A percentile compares a stretch with the other conserved stretches of the same genome.
Evolutionary conservation across 2,113 vertebrate genomes (phyloP).

Genomic region (Centropristis striata): DNA sequence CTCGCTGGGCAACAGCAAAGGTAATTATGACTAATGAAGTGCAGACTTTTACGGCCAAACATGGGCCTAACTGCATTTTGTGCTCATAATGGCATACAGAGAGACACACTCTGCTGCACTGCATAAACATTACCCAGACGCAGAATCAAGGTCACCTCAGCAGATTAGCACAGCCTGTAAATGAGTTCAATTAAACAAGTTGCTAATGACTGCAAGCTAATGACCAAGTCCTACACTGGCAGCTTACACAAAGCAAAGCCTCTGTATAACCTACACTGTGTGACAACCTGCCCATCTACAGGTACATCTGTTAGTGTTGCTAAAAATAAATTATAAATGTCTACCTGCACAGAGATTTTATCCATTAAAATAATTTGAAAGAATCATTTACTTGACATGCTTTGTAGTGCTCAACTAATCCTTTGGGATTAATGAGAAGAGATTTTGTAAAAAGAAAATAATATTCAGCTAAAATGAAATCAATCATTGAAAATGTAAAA

Average conservation of each 20-base stretch:
- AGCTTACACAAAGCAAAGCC: conserved; percentile 44
- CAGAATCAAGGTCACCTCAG: conserved; percentile 82
- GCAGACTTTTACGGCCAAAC: conserved; percentile 78
- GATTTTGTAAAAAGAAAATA: conserved; percentile 28
- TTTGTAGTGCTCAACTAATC: background rate
- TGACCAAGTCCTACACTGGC: conserved; percentile 63
- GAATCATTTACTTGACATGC: background rate
- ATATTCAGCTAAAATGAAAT: conserved; percentile 42
- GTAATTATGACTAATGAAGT: conserved; percentile 81
- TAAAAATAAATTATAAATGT: conserved; percentile 10
- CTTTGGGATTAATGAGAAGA: background rate
- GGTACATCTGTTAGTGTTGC: background rate
- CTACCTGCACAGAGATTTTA: background rate
- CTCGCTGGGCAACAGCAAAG: conserved; percentile 70
- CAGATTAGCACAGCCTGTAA: conserved; percentile 79
- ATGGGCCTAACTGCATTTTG: conserved; percentile 67
- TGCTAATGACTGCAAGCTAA: conserved; percentile 80
- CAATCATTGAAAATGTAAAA: conserved; percentile 29
- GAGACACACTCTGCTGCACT: conserved; percentile 70
- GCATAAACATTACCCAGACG: conserved; percentile 75
- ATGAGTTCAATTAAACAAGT: conserved; percentile 83
- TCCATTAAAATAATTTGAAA: background rate
- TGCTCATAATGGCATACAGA: conserved; percentile 67
- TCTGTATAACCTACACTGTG: conserved; percentile 34
- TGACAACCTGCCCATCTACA: conserved; percentile 22